Evolutionary conservation across 2,797 vertebrate genomes (phyloP).

Genomic region (Malurus splendens): DNA sequence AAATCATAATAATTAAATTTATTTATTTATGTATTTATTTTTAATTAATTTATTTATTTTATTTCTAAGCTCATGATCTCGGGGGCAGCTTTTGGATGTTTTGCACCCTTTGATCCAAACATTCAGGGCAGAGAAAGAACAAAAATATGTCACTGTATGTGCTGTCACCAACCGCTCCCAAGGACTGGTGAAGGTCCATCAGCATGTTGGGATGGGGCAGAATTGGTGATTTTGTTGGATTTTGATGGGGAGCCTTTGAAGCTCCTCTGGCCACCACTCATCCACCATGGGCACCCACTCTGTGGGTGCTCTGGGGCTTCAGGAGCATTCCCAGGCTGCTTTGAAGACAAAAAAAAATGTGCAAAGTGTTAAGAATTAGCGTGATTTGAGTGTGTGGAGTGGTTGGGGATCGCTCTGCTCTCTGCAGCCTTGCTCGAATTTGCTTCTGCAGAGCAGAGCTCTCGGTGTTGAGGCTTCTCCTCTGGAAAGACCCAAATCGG

Average conservation of each 20-base stretch:
- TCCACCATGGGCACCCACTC: background rate
- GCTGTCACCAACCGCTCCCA: background rate
- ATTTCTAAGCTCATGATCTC: background rate
- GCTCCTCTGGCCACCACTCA: background rate
- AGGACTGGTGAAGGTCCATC: background rate
- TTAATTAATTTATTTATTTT: background rate
- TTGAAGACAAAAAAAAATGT: background rate
- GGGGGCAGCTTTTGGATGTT: background rate
- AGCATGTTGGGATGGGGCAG: background rate
- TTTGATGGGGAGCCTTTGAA: background rate
- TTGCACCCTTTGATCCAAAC: background rate
- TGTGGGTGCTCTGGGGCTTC: background rate
- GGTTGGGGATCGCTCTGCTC: background rate
- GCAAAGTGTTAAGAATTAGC: background rate
- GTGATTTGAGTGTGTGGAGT: background rate
- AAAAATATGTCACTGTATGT: background rate
- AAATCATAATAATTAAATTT: no score
- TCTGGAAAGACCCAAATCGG: background rate
- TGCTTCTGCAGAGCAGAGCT: background rate
- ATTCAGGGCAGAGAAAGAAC: background rate
- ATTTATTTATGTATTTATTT: no score
- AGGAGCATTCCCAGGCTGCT: background rate
- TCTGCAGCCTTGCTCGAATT: background rate
- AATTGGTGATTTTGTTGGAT: background rate
- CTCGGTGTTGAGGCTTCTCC: background rate